A percentile compares a stretch with the other conserved stretches of the same genome.
Conservation (phyloP, 2,888 invertebrate species). For the Leptinotarsa haldemani region DNA sequence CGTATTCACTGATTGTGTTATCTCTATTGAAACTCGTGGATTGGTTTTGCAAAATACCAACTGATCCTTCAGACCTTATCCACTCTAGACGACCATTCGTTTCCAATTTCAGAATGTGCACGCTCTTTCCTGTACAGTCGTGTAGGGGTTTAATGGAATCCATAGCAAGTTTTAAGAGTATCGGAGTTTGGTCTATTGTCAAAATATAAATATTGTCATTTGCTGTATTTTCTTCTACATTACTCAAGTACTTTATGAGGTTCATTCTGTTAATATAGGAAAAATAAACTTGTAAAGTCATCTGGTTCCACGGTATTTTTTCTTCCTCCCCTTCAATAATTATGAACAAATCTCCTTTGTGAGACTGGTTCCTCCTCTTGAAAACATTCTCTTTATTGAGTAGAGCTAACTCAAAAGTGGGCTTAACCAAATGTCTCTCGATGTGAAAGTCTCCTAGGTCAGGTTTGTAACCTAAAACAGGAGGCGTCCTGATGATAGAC, state of each 20-base stretch:
- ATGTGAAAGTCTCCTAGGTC: constrained; percentile 29
- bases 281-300: too few species aligned
- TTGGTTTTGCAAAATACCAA: constrained; percentile 19
- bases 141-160: not conserved
- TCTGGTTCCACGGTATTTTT: not conserved
- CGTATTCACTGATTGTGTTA: constrained; percentile 20
- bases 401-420: constrained; percentile 6
- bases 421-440: constrained; percentile 18
- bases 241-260: not conserved
- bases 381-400: constrained; percentile 17
- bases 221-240: not conserved
- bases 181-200: not conserved
- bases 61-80: constrained; percentile 23
- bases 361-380: constrained; percentile 6
- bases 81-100: constrained; percentile 7
- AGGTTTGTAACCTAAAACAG: constrained; percentile 2
- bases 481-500: not conserved
- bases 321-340: constrained; percentile 2
- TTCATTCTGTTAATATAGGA: not conserved
- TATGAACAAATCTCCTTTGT: constrained; percentile 24
- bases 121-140: not conserved
- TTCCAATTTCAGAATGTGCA: constrained; percentile 13
- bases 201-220: constrained; percentile 20
- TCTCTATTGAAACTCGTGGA: not conserved
- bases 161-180: not conserved